Evolutionary conservation across 2,888 invertebrate genomes (phyloP).

Genomic region (Chrysodeixis includens): DNA sequence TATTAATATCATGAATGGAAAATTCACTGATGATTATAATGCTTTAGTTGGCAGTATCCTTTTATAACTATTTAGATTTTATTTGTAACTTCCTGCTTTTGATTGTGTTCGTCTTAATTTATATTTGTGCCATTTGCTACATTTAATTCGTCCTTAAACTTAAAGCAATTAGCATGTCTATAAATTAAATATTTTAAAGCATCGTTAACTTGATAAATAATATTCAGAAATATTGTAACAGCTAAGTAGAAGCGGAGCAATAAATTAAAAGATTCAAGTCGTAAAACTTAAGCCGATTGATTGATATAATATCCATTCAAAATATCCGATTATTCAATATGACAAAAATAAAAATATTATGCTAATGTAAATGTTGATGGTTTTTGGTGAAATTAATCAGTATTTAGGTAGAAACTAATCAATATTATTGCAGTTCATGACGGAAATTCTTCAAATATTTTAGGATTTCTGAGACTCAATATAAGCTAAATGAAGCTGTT

Average conservation of each 20-base stretch:
- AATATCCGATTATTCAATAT: constrained; percentile 40
- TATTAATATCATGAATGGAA: not conserved
- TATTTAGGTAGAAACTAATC: constrained; percentile 35
- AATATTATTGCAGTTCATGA: constrained; percentile 32
- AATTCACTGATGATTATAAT: not conserved
- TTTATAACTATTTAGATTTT: not conserved
- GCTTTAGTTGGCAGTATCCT: too few relatives aligned
- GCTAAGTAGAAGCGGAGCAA: constrained; percentile 33
- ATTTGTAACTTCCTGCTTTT: not conserved
- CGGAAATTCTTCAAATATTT: constrained; percentile 30
- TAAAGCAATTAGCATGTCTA: constrained; percentile 28
- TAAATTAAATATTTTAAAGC: constrained; percentile 23
- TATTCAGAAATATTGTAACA: constrained; percentile 38
- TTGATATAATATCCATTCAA: constrained; percentile 39
- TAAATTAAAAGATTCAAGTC: constrained; percentile 50
- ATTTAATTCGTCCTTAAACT: constrained; percentile 3
- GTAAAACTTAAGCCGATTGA: constrained; percentile 57
- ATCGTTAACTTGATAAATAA: constrained; percentile 34
- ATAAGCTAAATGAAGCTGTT: constrained; percentile 22
- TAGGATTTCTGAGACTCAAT: constrained; percentile 18
- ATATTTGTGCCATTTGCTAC: not conserved
- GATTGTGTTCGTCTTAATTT: not conserved
- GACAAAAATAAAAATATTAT: constrained; percentile 47
- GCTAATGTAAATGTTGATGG: constrained; percentile 37
- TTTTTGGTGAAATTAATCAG: constrained; percentile 30